Evolutionary conservation across 2,113 vertebrate genomes (phyloP).

Genomic region (Piprites chloris): DNA sequence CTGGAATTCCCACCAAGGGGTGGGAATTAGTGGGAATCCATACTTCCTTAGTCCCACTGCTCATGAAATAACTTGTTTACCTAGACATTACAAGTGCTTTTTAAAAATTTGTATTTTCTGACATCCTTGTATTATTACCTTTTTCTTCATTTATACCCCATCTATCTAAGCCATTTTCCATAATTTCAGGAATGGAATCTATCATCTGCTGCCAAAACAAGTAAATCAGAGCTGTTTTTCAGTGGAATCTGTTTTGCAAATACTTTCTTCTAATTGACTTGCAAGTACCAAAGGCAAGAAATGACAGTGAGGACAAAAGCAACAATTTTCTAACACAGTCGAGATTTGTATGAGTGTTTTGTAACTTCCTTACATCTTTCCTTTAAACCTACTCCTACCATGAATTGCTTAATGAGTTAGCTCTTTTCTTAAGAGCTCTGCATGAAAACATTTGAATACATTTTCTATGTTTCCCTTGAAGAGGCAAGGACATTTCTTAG

Average conservation of each 20-base stretch:
- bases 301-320: slow-evolving; percentile 34
- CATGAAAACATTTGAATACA: background rate
- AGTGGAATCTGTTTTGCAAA: slow-evolving; percentile 43
- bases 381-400: slow-evolving; percentile 6
- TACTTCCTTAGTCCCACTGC: background rate
- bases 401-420: slow-evolving; percentile 47
- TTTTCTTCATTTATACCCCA: slow-evolving; percentile 9
- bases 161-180: background rate
- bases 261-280: slow-evolving; percentile 50
- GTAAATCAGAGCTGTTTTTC: slow-evolving; percentile 17
- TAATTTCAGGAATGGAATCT: background rate
- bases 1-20: background rate
- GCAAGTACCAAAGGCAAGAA: slow-evolving; percentile 24
- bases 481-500: slow-evolving; percentile 11
- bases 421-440: slow-evolving; percentile 28
- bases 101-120: background rate
- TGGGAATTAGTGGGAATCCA: background rate
- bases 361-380: slow-evolving; percentile 22
- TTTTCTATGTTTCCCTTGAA: background rate
- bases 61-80: background rate
- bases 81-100: background rate
- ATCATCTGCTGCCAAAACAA: slow-evolving; percentile 22
- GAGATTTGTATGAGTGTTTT: background rate
- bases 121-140: background rate
- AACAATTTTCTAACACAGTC: background rate